These are phyloP conservation scores for Ptychoptera contaminata DNA, from an alignment of 2,888 invertebrate genomes.

Conservation along the genomic window DNA sequence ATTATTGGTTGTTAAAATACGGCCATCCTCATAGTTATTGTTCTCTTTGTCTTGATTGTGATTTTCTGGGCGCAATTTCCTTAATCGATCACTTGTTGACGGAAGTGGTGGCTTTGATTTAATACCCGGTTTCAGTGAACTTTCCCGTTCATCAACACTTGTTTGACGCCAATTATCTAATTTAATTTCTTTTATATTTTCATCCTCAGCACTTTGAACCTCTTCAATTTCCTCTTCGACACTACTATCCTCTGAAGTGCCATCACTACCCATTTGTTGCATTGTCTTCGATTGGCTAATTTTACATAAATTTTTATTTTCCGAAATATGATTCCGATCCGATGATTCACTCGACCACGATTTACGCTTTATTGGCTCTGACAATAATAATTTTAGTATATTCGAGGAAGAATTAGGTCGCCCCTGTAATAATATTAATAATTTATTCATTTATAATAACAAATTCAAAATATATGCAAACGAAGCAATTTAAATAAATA, in stretches of 20 bases:
- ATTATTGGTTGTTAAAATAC: neutral
- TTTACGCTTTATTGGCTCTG: slow-evolving; percentile 29
- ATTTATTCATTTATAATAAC: neutral
- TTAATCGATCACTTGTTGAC: neutral
- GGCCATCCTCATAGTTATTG: neutral
- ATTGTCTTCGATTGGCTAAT: neutral
- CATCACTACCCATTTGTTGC: neutral
- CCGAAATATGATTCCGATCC: slow-evolving; percentile 6
- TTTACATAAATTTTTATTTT: neutral
- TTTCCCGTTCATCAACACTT: neutral
- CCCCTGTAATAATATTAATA: neutral
- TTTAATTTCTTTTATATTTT: neutral
- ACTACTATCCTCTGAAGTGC: neutral
- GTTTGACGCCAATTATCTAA: neutral
- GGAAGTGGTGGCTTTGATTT: neutral
- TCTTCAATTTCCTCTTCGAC: slow-evolving; percentile 6
- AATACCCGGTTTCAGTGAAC: neutral
- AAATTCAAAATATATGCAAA: neutral
- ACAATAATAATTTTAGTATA: slow-evolving; percentile 25
- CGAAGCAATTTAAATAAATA: too few species aligned
- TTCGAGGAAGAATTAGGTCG: slow-evolving; percentile 22
- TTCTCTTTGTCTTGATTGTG: neutral
- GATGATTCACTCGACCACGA: slow-evolving; percentile 32
- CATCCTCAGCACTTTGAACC: neutral
- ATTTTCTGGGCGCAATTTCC: neutral